These are phyloP conservation scores for Drosophila chauvacae DNA, from an alignment of 1,140 invertebrate species.

Conservation along the genomic window DNA sequence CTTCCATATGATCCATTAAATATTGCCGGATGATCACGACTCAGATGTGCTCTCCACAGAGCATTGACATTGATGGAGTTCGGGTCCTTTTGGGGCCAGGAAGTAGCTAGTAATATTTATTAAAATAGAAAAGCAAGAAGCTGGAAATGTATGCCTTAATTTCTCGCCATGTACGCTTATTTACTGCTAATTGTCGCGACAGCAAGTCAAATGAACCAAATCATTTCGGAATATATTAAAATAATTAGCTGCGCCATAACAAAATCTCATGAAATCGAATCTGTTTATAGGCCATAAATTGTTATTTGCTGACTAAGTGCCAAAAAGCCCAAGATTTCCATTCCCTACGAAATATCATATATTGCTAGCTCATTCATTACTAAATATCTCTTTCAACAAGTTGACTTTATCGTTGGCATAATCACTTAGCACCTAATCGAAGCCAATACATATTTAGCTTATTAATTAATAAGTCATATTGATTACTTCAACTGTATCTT, in stretches of 20 bases:
- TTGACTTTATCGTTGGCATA: slow-evolving; percentile 9
- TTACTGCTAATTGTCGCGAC: background rate
- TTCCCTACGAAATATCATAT: background rate
- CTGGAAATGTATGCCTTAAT: background rate
- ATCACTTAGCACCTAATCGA: background rate
- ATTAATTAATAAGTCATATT: slow-evolving; percentile 8
- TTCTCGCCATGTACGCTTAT: background rate
- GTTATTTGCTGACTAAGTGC: slow-evolving; percentile 4
- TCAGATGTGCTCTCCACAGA: slow-evolving; percentile 13
- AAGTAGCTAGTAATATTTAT: background rate
- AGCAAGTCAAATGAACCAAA: background rate
- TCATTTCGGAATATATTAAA: background rate
- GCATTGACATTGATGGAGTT: slow-evolving; percentile 42
- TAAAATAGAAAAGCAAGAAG: background rate
- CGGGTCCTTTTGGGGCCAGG: background rate
- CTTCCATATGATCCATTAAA: slow-evolving; percentile 36
- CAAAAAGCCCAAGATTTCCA: slow-evolving; percentile 3
- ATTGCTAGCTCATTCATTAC: background rate
- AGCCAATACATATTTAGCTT: slow-evolving; percentile 1
- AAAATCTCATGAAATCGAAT: slow-evolving; percentile 1
- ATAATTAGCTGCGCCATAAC: background rate
- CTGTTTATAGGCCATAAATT: background rate
- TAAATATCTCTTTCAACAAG: slow-evolving; percentile 11
- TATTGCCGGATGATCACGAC: slow-evolving; percentile 23
- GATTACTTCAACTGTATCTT: slow-evolving; percentile 1